Base-by-base conservation (phyloP, 2,113 vertebrate species). In the Sceloporus tristichus region DNA sequence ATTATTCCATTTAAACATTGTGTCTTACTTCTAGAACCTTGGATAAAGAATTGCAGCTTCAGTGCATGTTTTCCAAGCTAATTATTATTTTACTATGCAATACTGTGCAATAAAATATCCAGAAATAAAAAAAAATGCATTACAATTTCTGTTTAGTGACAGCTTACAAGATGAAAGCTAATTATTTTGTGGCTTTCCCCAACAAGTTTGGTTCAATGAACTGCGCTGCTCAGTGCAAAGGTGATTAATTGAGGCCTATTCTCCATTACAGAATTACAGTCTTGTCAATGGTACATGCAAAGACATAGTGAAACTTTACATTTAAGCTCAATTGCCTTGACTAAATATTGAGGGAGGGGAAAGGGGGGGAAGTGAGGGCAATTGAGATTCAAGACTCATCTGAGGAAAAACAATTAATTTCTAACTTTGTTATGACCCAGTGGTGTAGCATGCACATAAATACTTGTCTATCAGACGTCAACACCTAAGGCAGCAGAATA, bases 161-260 rank as follows among this genome's bases (percentile, higher is more conserved):
- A 94, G 82, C 62, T 65, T 88, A 91, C 66, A 38, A 95, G 91
- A 88, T 56, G 93, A 88, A 94, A 94, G 88, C 87, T 90, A 93
- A 95, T 95, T 94, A 94, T 93, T 96, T 90, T 90, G 78, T 82
- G 48, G 92, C 88, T 94, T 92, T 95, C 88, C 90, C 77, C n/a
- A 94, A 91, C 59, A 90, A 95, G 85, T 92, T 95, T 90, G 79
- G 74, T 94, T 95, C 94, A 94, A 95, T 96, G 95, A 95, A 76
- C 81, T 91, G 78, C 77, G 90, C 42, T 0, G 5, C 65, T 87
- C 65, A 92, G 91, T 96, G 96, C 92, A 96, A 95, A 96, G 94
- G 93, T 95, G 93, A 95, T 92, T 94, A 91, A 94, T 71, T 93
- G 91, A 93, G 56, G 79, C 66, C 84, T 89, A 8, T 86, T 93